Base-by-base conservation (phyloP, 2,888 invertebrate species). In the Plusia festucae region DNA sequence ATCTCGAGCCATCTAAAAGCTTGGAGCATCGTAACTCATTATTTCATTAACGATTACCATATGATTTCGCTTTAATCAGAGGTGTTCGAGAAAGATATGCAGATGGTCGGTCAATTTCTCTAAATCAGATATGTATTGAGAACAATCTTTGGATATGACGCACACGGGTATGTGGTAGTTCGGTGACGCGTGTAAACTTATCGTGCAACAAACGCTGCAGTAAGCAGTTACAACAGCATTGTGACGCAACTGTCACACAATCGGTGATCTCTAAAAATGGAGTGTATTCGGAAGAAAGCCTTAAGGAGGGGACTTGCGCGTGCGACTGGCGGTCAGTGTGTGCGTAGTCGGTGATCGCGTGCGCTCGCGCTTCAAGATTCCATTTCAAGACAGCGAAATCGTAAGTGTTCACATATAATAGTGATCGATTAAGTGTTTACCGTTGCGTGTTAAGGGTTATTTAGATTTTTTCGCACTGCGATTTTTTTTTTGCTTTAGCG, bases 221-320 rank as follows among this genome's bases (percentile, higher is more conserved):
- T 24, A n/a, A 24, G 44, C 22, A 53, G 58, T 68, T 78, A 70
- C 75, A 72, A 76, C 68, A 79, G 57, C 49, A 65, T 70, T 54
- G 64, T 79, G 76, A 81, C 73, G 79, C 76, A 82, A 82, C 71
- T 75, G 82, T 82, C 76, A 59, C 72, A 79, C 76, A 69, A 66
- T 77, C 75, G 62, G 72, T 76, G 82, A 78, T 79, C 82, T 82
- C 79, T 83, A 78, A 79, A 82, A 79, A 70, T 73, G 78, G 81
- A 76, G 70, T 79, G 78, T 79, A 76, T 79, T 78, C 73, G 74
- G 73, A 84, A 84, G 83, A 84, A 84, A 84, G 83, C 82, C 82
- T 79, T 60, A 68, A 82, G 81, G 84, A 81, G 86, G 85, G 85
- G 85, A 70, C 30, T 68, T 66, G 79, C 71, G 76, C 74, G 65